These are phyloP conservation scores for Apostichopus leukothele DNA, from an alignment of 53 echinoderm and acorn worm species.

Conservation along the genomic window DNA sequence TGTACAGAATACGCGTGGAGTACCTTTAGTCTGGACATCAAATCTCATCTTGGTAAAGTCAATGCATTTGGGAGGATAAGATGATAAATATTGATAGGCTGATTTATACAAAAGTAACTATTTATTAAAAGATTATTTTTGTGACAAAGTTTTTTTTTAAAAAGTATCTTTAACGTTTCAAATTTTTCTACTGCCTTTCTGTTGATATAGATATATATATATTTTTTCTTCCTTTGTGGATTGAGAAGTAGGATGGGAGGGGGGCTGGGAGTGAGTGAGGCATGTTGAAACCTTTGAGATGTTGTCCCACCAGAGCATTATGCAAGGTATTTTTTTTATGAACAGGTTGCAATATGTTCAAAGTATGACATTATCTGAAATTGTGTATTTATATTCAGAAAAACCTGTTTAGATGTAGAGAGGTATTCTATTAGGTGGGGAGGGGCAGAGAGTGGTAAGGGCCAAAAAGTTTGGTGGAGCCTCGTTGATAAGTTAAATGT, in stretches of 20 bases:
- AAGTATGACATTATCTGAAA: neutral
- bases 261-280: too few species aligned
- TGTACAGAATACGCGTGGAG: constrained; percentile 84
- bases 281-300: neutral
- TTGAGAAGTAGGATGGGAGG: neutral
- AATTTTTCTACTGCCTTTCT: constrained; percentile 21
- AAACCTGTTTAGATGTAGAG: too few species aligned
- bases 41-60: constrained; percentile 71
- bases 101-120: constrained; percentile 1
- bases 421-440: too few species aligned
- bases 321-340: neutral
- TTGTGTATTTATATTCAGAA: too few species aligned
- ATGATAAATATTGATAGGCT: constrained; percentile 53
- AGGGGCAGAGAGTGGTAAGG: too few species aligned
- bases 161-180: neutral
- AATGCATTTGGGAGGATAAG: constrained; percentile 89
- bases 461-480: too few species aligned
- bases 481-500: too few species aligned
- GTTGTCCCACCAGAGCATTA: constrained; percentile 33
- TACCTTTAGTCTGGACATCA: constrained; percentile 82
- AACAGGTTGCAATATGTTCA: neutral
- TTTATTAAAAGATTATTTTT: constrained; percentile 41
- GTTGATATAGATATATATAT: neutral
- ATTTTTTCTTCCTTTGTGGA: neutral
- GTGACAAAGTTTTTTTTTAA: constrained; percentile 2